A percentile compares a stretch with the other conserved stretches of the same genome.
Evolutionary conservation across 2,888 invertebrate species (phyloP).

Genomic region (Chironomus riparius): DNA sequence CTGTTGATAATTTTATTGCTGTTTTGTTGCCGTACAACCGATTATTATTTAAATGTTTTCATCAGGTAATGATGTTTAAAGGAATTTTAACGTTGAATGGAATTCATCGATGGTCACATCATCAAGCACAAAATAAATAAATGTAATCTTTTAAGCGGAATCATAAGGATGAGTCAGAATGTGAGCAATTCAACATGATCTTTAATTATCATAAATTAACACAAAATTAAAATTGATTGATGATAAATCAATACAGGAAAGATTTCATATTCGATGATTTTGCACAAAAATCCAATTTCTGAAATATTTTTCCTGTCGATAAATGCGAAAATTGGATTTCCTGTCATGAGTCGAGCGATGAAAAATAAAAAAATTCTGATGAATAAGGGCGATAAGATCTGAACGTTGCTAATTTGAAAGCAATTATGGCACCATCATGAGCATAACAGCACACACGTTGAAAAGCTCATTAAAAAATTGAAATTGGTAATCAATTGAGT

Average conservation of each 20-base stretch:
- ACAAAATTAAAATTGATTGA: background rate
- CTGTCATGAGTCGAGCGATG: background rate
- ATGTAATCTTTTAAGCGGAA: too few species aligned
- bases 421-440: background rate
- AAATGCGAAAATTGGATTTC: background rate
- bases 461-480: background rate
- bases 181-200: too few species aligned
- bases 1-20: background rate
- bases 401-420: background rate
- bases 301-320: background rate
- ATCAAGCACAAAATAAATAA: background rate
- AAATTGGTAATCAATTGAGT: background rate
- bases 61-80: background rate
- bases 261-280: background rate
- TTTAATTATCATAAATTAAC: too few species aligned
- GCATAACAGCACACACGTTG: too few species aligned
- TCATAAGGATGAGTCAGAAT: too few species aligned
- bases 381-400: background rate
- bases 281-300: background rate
- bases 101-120: background rate
- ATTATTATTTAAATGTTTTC: background rate
- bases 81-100: background rate
- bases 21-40: background rate
- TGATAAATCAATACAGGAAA: background rate
- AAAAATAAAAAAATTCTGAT: background rate